Conservation (phyloP, 2,113 vertebrate genomes). For the Eonycteris spelaea region DNA sequence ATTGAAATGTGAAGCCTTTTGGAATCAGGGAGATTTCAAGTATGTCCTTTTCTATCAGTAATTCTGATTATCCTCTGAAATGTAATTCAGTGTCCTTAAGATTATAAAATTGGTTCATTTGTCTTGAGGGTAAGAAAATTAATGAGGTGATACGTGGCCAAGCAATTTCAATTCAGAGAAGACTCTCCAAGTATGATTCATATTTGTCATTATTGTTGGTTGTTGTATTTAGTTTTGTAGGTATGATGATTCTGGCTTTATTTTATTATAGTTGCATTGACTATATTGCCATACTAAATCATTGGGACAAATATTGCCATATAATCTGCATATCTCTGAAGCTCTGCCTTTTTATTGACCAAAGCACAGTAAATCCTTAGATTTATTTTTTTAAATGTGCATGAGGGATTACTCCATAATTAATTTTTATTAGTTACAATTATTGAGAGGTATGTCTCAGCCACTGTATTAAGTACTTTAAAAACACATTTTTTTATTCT, state of each 20-base stretch:
- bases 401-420: conserved; percentile 11
- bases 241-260: conserved; percentile 57
- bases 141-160: conserved; percentile 65
- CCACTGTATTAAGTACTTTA: not conserved
- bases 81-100: conserved; percentile 54
- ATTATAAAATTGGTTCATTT: conserved; percentile 72
- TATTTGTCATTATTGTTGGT: conserved; percentile 67
- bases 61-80: conserved; percentile 67
- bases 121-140: conserved; percentile 70
- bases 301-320: conserved; percentile 42
- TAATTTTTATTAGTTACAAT: conserved; percentile 54
- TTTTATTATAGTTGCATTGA: conserved; percentile 55
- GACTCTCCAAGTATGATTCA: conserved; percentile 54
- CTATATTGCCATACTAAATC: conserved; percentile 55
- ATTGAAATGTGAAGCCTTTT: conserved; percentile 27
- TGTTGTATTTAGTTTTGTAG: conserved; percentile 66
- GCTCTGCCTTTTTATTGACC: conserved; percentile 13
- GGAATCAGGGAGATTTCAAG: conserved; percentile 37
- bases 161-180: conserved; percentile 60
- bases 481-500: conserved; percentile 18
- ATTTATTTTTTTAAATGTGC: conserved; percentile 4
- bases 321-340: conserved; percentile 34
- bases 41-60: conserved; percentile 49
- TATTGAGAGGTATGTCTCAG: conserved; percentile 3
- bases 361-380: not conserved